phyloP scores from a whole-genome alignment of 1,140 invertebrate species.

The Drosophila pandora region DNA sequence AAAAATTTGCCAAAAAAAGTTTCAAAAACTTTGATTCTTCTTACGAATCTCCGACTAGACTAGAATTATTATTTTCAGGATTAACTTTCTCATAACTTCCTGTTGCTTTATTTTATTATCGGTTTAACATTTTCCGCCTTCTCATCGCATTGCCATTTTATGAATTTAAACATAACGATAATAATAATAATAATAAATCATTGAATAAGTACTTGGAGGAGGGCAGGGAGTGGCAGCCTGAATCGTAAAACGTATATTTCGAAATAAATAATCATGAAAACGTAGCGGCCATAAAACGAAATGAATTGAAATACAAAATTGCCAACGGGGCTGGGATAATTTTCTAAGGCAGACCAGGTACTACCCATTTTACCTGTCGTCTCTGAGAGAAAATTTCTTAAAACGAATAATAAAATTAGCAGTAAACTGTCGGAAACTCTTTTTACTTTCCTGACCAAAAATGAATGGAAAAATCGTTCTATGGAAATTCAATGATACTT shows the following conservation, averaged over 20 bases:
- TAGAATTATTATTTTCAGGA: no score
- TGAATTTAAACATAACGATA: constrained; percentile 28
- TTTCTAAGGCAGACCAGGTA: not conserved
- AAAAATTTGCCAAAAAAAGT: not conserved
- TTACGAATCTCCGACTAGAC: no score
- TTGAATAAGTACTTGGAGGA: not conserved
- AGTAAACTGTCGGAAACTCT: not conserved
- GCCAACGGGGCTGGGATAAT: not conserved
- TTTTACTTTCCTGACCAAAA: not conserved
- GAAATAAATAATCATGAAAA: constrained; percentile 39
- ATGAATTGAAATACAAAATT: constrained; percentile 24
- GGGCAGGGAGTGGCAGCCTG: not conserved
- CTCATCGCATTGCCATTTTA: constrained; percentile 20
- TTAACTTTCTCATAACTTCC: not conserved
- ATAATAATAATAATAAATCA: constrained; percentile 48
- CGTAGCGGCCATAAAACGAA: constrained; percentile 23
- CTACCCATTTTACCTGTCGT: not conserved
- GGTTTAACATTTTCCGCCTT: constrained; percentile 9
- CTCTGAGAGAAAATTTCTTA: not conserved
- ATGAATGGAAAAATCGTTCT: not conserved
- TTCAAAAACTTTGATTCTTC: no score
- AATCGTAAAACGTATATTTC: constrained; percentile 28
- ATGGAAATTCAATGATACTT: constrained; percentile 3
- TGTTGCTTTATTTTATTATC: constrained; percentile 20
- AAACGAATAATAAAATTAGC: not conserved